Evolutionary conservation across 2,113 vertebrate species (phyloP).

Genomic region (Poeciliopsis turrubarensis): DNA sequence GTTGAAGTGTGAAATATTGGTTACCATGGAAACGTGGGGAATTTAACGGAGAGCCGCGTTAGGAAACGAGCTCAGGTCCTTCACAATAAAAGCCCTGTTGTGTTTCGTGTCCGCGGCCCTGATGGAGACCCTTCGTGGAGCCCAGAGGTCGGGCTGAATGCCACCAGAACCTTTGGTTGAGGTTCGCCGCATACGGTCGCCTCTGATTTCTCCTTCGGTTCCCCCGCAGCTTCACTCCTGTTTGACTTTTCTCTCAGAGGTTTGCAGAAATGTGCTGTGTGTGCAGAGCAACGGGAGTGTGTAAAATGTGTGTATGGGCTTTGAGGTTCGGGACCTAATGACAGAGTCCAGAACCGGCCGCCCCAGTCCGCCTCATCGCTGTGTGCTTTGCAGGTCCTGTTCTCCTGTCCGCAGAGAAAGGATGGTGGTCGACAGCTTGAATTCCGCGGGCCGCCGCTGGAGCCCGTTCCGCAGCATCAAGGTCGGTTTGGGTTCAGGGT

Average conservation of each 20-base stretch:
- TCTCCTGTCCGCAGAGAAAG: not conserved
- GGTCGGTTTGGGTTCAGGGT: conserved; percentile 54
- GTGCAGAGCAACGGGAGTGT: not conserved
- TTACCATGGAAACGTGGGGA: no score
- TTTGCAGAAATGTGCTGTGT: not conserved
- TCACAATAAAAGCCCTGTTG: no score
- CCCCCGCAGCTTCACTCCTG: not conserved
- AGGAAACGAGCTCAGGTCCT: not conserved
- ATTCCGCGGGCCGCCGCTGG: not conserved
- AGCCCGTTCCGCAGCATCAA: conserved; percentile 74
- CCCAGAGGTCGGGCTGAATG: no score
- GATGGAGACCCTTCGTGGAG: no score
- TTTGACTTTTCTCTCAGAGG: not conserved
- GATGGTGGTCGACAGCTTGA: conserved; percentile 51
- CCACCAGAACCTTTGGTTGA: not conserved
- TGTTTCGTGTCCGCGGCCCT: no score
- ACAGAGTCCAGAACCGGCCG: not conserved
- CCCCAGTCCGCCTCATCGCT: not conserved
- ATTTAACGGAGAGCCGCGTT: no score
- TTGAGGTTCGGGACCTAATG: not conserved
- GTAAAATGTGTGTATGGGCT: not conserved
- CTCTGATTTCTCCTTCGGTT: not conserved
- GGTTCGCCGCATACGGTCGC: not conserved
- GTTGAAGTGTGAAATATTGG: no score
- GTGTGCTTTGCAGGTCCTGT: conserved; percentile 18